These are phyloP conservation scores for Hemicordylus capensis DNA, from an alignment of 2,113 vertebrate species.

Conservation along the genomic window DNA sequence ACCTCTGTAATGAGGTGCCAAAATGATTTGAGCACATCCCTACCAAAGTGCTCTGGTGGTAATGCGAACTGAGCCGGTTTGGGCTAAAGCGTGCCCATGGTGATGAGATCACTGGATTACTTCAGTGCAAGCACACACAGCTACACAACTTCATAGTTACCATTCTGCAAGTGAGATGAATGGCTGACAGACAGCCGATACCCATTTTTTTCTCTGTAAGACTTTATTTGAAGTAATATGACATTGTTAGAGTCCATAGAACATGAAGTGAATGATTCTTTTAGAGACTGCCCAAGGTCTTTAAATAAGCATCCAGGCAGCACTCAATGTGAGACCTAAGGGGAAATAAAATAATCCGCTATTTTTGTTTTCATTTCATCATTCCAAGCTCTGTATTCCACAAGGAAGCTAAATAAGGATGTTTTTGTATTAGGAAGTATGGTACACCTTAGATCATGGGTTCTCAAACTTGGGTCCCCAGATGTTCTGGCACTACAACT, in stretches of 20 bases:
- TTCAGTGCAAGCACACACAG: not conserved
- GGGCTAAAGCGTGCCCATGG: too few species aligned
- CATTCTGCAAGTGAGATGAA: not conserved
- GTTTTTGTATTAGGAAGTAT: constrained; percentile 51
- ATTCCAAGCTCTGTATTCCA: constrained; percentile 57
- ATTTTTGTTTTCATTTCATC: constrained; percentile 57
- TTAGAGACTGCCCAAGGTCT: constrained; percentile 30
- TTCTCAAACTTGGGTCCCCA: too few species aligned
- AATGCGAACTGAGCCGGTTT: not conserved
- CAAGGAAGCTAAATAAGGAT: constrained; percentile 45
- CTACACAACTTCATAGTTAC: not conserved
- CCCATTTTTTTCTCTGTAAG: not conserved
- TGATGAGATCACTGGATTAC: not conserved
- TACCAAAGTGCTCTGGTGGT: not conserved
- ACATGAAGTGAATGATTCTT: not conserved
- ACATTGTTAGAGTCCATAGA: constrained; percentile 8
- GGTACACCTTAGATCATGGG: constrained; percentile 54
- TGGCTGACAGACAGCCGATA: not conserved
- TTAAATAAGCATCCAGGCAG: constrained; percentile 46
- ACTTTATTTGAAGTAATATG: not conserved
- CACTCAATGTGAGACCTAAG: constrained; percentile 45
- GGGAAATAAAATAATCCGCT: constrained; percentile 52
- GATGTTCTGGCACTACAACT: too few species aligned
- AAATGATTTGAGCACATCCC: too few species aligned
- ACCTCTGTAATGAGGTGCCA: too few species aligned